phyloP scores from a whole-genome alignment of 2,113 vertebrate genomes.

The Bostrychus sinensis region DNA sequence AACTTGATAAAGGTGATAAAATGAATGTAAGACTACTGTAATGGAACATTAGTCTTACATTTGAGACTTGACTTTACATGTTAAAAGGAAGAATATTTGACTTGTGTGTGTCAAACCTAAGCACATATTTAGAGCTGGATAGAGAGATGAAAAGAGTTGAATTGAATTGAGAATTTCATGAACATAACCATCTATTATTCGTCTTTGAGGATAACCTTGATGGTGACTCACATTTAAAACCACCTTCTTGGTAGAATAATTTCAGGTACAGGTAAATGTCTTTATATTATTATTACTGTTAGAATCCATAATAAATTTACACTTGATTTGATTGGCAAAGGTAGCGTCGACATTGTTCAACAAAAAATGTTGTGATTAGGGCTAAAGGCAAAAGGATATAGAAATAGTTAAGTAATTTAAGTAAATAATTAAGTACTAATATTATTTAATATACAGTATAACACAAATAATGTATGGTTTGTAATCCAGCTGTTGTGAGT shows the following conservation, averaged over 20 bases:
- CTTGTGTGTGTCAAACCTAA: not conserved
- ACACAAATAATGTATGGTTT: not conserved
- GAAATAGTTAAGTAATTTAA: not conserved
- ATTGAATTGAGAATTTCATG: not conserved
- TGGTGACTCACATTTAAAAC: not conserved
- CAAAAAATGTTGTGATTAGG: not conserved
- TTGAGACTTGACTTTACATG: not conserved
- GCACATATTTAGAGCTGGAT: not conserved
- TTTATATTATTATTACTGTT: no score
- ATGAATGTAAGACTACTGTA: not conserved
- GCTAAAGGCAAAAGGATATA: no score
- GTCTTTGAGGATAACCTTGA: not conserved
- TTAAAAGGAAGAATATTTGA: not conserved
- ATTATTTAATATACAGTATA: not conserved
- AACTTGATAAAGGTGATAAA: not conserved
- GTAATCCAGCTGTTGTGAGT: not conserved
- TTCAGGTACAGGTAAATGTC: not conserved
- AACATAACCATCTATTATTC: not conserved
- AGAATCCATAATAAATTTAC: no score
- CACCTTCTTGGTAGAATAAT: not conserved
- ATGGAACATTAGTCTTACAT: not conserved
- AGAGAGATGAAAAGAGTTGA: not conserved
- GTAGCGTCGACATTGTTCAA: not conserved
- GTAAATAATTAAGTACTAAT: not conserved
- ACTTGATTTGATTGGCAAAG: not conserved